A percentile compares a stretch with the other conserved stretches of the same genome.
Evolutionary conservation across 2,797 vertebrate genomes (phyloP).

Genomic region (Loriculus beryllinus): DNA sequence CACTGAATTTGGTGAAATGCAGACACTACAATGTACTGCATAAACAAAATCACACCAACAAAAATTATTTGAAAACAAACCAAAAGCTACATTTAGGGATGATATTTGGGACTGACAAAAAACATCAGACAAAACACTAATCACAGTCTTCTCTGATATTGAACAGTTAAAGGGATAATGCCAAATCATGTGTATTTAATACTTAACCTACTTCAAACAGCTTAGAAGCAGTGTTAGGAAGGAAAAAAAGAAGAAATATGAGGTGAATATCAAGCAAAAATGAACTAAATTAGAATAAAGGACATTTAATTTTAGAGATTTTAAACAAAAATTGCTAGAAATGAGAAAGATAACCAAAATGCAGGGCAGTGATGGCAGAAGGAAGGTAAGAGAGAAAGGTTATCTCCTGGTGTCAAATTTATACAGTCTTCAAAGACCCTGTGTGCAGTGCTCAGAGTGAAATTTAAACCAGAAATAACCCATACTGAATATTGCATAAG

Average conservation of each 20-base stretch:
- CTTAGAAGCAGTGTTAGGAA: not conserved
- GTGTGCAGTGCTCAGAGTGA: not conserved
- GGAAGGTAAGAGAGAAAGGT: not conserved
- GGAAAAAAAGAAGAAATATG: not conserved
- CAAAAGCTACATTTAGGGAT: slow-evolving; percentile 23
- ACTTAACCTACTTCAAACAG: not conserved
- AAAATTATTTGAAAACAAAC: slow-evolving; percentile 37
- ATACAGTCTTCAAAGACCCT: not conserved
- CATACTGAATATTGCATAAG: not conserved
- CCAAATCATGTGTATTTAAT: not conserved
- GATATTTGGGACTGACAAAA: slow-evolving; percentile 34
- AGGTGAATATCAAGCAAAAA: not conserved
- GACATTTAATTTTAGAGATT: slow-evolving; percentile 24
- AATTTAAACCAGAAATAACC: slow-evolving; percentile 11
- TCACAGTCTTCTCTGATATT: not conserved
- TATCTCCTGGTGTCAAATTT: not conserved
- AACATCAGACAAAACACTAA: slow-evolving; percentile 5
- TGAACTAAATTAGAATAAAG: not conserved
- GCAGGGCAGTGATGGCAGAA: not conserved
- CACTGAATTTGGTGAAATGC: slow-evolving; percentile 63
- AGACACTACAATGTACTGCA: slow-evolving; percentile 47
- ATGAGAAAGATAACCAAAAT: not conserved
- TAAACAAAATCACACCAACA: slow-evolving; percentile 44
- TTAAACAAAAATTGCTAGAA: slow-evolving; percentile 12
- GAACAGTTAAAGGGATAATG: not conserved